Evolutionary conservation across 2,113 vertebrate genomes (phyloP).

Genomic region (Leucoraja erinaceus): DNA sequence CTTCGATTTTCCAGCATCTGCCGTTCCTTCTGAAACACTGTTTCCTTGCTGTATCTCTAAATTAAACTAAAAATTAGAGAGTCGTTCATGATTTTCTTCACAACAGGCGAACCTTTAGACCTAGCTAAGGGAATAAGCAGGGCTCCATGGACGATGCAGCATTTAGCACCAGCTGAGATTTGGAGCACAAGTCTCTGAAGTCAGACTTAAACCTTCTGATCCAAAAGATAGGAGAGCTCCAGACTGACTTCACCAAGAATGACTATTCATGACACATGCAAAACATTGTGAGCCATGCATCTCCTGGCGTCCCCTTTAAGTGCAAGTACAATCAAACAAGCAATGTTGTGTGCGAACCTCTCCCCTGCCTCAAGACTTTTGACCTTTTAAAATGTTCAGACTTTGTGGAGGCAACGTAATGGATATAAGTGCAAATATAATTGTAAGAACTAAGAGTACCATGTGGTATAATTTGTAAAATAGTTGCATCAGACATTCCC

Average conservation of each 20-base stretch:
- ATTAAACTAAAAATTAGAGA: not conserved
- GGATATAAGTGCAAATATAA: too few species aligned
- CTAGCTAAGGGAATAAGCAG: not conserved
- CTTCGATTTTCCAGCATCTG: too few species aligned
- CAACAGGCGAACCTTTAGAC: too few species aligned
- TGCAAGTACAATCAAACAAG: not conserved
- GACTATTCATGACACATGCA: not conserved
- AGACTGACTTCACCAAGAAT: not conserved
- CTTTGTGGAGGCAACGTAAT: too few species aligned
- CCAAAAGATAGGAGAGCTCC: not conserved
- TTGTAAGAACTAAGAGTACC: too few species aligned
- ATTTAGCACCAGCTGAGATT: not conserved
- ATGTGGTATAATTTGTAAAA: too few species aligned
- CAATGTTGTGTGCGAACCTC: not conserved
- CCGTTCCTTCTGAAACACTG: too few species aligned
- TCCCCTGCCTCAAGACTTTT: not conserved
- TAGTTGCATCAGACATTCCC: too few species aligned
- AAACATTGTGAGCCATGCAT: not conserved
- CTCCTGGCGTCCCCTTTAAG: not conserved
- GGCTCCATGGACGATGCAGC: not conserved
- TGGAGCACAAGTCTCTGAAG: not conserved
- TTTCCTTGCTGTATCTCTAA: too few species aligned
- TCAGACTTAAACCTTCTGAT: not conserved
- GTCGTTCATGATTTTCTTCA: not conserved
- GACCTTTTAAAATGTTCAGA: not conserved